Evolutionary conservation across 2,113 vertebrate genomes (phyloP).

Genomic region (Guaruba guarouba): DNA sequence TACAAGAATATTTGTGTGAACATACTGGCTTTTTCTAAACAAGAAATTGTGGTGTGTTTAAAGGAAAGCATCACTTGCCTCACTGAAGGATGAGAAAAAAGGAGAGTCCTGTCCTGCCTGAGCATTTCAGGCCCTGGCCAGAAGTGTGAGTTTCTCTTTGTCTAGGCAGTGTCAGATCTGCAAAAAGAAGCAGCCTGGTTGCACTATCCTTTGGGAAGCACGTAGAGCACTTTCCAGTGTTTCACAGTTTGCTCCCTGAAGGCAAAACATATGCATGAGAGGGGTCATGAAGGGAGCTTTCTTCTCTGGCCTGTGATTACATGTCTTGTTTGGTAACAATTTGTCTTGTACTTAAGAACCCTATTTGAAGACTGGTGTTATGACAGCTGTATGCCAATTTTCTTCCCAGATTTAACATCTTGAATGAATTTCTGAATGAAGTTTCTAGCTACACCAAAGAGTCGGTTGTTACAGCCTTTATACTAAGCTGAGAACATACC

Average conservation of each 20-base stretch:
- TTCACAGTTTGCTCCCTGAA: neutral
- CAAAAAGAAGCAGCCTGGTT: neutral
- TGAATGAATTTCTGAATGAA: neutral
- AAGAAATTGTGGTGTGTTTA: neutral
- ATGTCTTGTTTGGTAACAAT: neutral
- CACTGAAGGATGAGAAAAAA: neutral
- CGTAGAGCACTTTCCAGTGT: neutral
- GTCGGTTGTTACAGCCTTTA: neutral
- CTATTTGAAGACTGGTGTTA: neutral
- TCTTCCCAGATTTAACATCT: neutral
- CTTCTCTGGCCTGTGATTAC: neutral
- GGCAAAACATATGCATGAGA: neutral
- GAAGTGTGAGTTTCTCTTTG: neutral
- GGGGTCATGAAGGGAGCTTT: neutral
- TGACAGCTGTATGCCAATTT: constrained; percentile 21
- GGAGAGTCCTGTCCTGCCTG: neutral
- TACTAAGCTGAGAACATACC: neutral
- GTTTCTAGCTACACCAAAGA: neutral
- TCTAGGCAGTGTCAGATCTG: neutral
- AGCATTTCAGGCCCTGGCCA: neutral
- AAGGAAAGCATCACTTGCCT: neutral
- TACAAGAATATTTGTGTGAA: neutral
- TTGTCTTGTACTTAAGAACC: neutral
- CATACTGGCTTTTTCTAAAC: neutral
- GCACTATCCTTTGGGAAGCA: neutral